Evolutionary conservation across 2,113 vertebrate genomes (phyloP).

Genomic region (Sialia sialis): DNA sequence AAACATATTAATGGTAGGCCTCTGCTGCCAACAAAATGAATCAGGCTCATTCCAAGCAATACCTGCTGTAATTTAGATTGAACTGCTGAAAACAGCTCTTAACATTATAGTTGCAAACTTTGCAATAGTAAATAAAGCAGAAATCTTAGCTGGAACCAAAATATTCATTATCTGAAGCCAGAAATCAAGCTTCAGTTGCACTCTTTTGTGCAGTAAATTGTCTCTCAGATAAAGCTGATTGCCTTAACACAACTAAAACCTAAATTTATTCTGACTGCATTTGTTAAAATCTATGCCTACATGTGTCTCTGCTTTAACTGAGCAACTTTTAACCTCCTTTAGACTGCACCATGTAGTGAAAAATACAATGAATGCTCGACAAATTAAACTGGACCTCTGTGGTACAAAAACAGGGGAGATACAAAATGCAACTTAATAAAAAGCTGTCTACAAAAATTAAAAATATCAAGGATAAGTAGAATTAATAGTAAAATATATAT

Average conservation of each 20-base stretch:
- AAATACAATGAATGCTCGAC: not conserved
- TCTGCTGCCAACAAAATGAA: not conserved
- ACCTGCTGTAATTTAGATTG: not conserved
- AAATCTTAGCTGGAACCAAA: not conserved
- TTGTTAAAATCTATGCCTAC: not conserved
- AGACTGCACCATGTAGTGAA: not conserved
- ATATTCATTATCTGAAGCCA: not conserved
- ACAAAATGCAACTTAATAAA: not conserved
- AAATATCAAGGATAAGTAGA: not conserved
- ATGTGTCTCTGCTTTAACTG: not conserved
- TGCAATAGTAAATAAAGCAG: not conserved
- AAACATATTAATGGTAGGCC: not conserved
- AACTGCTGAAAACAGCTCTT: not conserved
- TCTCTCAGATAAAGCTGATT: not conserved
- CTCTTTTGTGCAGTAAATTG: not conserved
- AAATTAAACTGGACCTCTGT: not conserved
- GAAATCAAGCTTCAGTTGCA: not conserved
- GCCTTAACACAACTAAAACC: not conserved
- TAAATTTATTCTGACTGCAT: not conserved
- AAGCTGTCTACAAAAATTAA: rapidly evolving
- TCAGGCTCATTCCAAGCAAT: not conserved
- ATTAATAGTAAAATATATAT: not conserved
- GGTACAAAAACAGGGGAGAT: not conserved
- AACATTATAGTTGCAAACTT: not conserved
- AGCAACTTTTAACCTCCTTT: not conserved